Evolutionary conservation across 2,888 invertebrate species (phyloP), one percentile per base, ranked within the genome.

Genomic region (Drosophila niveifrons): DNA sequence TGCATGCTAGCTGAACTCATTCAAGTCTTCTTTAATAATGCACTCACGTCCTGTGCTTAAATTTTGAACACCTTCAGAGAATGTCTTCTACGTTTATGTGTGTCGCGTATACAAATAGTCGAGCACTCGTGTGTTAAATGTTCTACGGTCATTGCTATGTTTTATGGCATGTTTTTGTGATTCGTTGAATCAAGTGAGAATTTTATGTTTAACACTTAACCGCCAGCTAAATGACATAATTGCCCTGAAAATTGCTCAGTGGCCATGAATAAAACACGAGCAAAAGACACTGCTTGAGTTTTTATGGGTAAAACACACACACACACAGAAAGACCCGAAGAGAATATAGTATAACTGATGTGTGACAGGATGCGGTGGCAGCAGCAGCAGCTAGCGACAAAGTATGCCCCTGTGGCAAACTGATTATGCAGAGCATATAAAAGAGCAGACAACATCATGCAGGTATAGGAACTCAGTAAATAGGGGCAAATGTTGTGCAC

Each of bases 141-240:
- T 3, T 2, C 11, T 2, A 3, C 3, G 39, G 9, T 1, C 13
- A 11, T 47, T 34, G 23, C 61, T 50, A n/a, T 52, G 48, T 65
- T 62, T 74, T 48, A 67, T 55, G 55, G 47, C 53, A 43, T 78
- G 71, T 61, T 62, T 53, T 58, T 62, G 43, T 66, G 78, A 57
- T 66, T 62, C 41, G 52, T 31, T 53, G 59, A 75, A 67, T 72
- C 72, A 72, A 71, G 62, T 65, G 82, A 47, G 62, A 68, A 52
- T 78, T 66, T 66, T 46, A 66, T 82, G 76, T 68, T 62, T 51
- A 72, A 69, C 80, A 72, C 72, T 69, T 82, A 70, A 65, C 66
- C 67, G 57, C 63, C 51, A 70, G 57, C 64, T 79, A 82, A 79
- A 64, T 71, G 76, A 47, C 68, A 68, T 82, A 82, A 79, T 79